Evolutionary conservation across 37 sponge, comb jelly and placozoan species (phyloP), one percentile per base, ranked within the genome.

Genomic region (Halisarca cf. caerulea): DNA sequence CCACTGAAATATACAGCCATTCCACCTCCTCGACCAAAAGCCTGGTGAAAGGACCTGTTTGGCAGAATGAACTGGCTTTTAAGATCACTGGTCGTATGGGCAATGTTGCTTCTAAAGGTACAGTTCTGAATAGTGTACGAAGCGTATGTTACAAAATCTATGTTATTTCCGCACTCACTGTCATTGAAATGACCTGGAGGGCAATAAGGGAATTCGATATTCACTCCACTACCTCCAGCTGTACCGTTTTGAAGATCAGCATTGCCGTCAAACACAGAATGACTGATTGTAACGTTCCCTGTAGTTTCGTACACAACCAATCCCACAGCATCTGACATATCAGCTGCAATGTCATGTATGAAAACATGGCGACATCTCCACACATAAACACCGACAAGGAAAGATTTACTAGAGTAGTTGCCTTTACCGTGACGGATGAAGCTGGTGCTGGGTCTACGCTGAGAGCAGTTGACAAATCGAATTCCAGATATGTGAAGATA

Each of bases 11-110:
- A 82, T 21, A 61, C 41, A n/a, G 82, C 55, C 62, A 82, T 59
- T 5, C 82, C 82, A 37, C 82, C 82, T 42, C 82, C 82, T n/a
- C 82, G 37, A 3, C 82, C 82, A 82, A 82, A 82, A 36, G 82
- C 2, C 15, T 35, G 39, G 28, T 82, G 82, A 35, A 40, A 33
- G 39, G 37, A 27, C 21, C 68, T 32, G 21, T 62, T 35, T 3
- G 58, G 39, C 39, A n/a, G 24, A 20, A 58, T 57, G 21, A 55
- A 57, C 27, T 58, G 81, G 21, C 27, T 51, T 2, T 9, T 23
- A 35, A 39, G 20, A 20, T n/a, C 27, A 2, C 27, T 39, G 32
- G 5, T 61, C 3, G 37, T 5, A 23, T 38, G 43, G 66, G 66
- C 82, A 38, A 21, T 62, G 27, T 82, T 82, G 2, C 35, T 3